Conservation (phyloP, 92 coral and sea anemone genomes). For the Bergia puertoricense region DNA sequence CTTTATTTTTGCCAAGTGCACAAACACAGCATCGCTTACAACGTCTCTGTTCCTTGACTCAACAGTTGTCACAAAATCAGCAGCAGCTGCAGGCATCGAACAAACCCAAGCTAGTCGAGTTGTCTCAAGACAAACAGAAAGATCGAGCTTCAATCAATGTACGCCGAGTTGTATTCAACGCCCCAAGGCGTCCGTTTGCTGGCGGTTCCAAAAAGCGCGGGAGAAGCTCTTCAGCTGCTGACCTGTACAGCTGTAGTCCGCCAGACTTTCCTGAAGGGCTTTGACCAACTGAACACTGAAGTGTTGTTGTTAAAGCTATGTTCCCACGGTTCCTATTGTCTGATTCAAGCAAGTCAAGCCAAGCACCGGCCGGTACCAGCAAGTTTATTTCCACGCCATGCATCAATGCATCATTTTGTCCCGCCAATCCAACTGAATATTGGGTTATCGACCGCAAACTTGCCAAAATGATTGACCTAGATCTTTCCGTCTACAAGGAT, state of each 20-base stretch:
- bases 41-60: neutral
- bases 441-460: neutral
- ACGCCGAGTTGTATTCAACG: slow-evolving; percentile 34
- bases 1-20: no score
- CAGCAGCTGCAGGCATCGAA: neutral
- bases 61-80: slow-evolving; percentile 16
- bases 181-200: slow-evolving; percentile 34
- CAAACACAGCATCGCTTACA: neutral
- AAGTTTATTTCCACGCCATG: neutral
- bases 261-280: slow-evolving; percentile 41
- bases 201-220: slow-evolving; percentile 20
- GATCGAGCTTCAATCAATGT: slow-evolving; percentile 11
- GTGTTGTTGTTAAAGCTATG: neutral
- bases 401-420: neutral
- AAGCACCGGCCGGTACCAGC: neutral
- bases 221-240: slow-evolving; percentile 17
- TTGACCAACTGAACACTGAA: neutral
- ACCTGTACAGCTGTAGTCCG: slow-evolving; percentile 28
- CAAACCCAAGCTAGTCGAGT: slow-evolving; percentile 12
- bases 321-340: neutral
- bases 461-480: neutral
- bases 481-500: no score
- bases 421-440: neutral
- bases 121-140: neutral
- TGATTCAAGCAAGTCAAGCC: neutral